Conservation (phyloP, 2,888 invertebrate species). For the Rhagium mordax region DNA sequence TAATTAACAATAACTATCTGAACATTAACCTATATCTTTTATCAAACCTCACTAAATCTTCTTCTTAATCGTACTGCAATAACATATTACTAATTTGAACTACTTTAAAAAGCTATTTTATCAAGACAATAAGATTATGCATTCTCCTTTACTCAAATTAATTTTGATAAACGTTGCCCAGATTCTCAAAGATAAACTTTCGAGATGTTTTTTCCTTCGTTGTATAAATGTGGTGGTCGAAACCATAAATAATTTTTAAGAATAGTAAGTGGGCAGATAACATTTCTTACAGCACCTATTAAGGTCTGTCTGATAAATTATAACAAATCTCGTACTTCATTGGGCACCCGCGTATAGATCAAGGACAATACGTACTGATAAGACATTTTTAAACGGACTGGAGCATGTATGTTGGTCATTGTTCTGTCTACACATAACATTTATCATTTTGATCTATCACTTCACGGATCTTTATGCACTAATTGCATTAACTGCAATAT, state of each 20-base stretch:
- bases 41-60: too few species aligned
- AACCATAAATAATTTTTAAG: constrained; percentile 14
- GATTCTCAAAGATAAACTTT: background rate
- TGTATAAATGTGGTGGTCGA: background rate
- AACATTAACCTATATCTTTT: too few species aligned
- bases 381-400: constrained; percentile 16
- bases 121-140: too few species aligned
- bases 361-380: constrained; percentile 23
- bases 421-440: constrained; percentile 14
- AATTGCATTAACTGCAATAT: too few species aligned
- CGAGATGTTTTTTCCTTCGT: background rate
- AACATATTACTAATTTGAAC: too few species aligned
- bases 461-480: constrained; percentile 17
- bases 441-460: constrained; percentile 19
- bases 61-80: too few species aligned
- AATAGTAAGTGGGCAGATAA: constrained; percentile 10
- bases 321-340: constrained; percentile 24
- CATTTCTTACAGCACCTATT: constrained; percentile 24
- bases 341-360: constrained; percentile 31
- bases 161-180: background rate
- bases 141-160: too few species aligned
- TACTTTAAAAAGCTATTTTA: too few species aligned
- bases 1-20: too few species aligned
- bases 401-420: constrained; percentile 22
- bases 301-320: constrained; percentile 28